These are phyloP conservation scores for Molossus alvarezi DNA, from an alignment of 2,797 vertebrate species.

Conservation along the genomic window DNA sequence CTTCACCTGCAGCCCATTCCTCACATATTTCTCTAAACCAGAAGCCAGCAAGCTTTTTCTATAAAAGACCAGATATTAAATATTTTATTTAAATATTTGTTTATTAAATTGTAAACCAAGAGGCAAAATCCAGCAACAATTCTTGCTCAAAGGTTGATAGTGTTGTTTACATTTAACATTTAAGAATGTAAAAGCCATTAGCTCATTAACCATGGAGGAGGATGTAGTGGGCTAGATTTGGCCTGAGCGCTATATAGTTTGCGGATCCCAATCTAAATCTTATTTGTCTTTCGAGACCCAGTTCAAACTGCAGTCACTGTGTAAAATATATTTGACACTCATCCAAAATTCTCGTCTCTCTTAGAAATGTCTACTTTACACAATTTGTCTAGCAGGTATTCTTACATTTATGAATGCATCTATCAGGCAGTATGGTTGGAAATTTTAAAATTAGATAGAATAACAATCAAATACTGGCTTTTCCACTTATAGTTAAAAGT, in stretches of 20 bases:
- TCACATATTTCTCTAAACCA: constrained; percentile 29
- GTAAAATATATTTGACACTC: background rate
- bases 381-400: constrained; percentile 12
- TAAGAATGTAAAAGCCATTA: constrained; percentile 5
- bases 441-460: constrained; percentile 60
- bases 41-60: background rate
- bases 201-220: background rate
- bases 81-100: constrained; percentile 4
- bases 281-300: constrained; percentile 21
- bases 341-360: constrained; percentile 6
- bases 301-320: background rate
- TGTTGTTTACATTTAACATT: constrained; percentile 56
- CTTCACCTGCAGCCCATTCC: background rate
- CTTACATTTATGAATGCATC: constrained; percentile 10
- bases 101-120: background rate
- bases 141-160: constrained; percentile 27
- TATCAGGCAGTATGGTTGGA: background rate
- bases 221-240: background rate
- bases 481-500: constrained; percentile 8
- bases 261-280: constrained; percentile 8
- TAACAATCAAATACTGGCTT: constrained; percentile 15
- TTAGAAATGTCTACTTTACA: constrained; percentile 3
- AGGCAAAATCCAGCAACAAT: background rate
- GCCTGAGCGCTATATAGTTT: background rate
- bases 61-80: background rate